Evolutionary conservation across 2,797 vertebrate species (phyloP).

Genomic region (Gymnocypris eckloni): DNA sequence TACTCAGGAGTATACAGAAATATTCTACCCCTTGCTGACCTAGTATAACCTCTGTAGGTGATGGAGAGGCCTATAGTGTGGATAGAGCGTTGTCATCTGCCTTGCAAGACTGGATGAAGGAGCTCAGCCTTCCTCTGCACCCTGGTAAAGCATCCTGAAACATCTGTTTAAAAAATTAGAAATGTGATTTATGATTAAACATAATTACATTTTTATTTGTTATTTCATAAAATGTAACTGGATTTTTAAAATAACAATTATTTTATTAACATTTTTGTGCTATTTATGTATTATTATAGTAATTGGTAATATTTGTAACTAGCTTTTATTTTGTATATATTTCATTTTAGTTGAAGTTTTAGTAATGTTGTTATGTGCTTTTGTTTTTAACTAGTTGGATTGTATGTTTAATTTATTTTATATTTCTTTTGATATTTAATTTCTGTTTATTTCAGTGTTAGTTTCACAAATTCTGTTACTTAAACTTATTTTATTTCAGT

Average conservation of each 20-base stretch:
- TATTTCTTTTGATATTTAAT: neutral
- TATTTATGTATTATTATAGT: neutral
- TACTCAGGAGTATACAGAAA: neutral
- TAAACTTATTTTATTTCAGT: neutral
- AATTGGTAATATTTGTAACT: neutral
- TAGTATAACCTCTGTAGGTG: slow-evolving; percentile 64
- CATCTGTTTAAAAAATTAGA: neutral
- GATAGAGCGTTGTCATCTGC: slow-evolving; percentile 82
- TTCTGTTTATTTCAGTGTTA: neutral
- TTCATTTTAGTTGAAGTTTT: neutral
- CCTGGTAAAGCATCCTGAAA: slow-evolving; percentile 72
- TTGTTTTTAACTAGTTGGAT: neutral
- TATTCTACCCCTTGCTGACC: slow-evolving; percentile 16
- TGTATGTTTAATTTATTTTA: neutral
- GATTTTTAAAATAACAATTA: too few species aligned
- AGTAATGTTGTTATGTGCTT: neutral
- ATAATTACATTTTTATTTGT: neutral
- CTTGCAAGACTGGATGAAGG: slow-evolving; percentile 83
- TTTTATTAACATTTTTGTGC: neutral
- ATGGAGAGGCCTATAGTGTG: slow-evolving; percentile 78
- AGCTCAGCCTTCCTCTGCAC: slow-evolving; percentile 82
- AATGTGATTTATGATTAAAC: neutral
- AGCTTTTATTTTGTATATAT: neutral
- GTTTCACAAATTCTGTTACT: neutral
- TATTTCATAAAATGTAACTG: too few species aligned